These are phyloP conservation scores for Antedon mediterranea DNA, from an alignment of 53 echinoderm and acorn worm species.

Conservation along the genomic window DNA sequence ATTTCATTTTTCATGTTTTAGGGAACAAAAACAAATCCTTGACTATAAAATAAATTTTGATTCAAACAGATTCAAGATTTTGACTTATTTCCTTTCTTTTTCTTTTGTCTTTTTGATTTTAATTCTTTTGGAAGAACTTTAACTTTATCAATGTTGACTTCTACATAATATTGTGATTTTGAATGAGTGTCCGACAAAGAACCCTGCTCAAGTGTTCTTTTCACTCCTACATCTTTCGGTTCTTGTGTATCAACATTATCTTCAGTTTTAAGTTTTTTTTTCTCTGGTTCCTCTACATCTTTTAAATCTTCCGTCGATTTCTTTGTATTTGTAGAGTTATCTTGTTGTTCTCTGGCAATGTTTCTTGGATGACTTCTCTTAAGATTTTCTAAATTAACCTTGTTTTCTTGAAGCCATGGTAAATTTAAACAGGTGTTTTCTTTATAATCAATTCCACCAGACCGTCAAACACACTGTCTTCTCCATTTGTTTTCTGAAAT, in stretches of 20 bases:
- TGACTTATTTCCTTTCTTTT: slow-evolving; percentile 26
- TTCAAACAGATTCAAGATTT: background rate
- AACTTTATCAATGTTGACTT: slow-evolving; percentile 13
- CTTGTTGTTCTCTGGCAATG: slow-evolving; percentile 11
- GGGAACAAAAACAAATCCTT: too few relatives aligned
- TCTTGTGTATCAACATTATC: slow-evolving; percentile 7
- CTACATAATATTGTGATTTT: background rate
- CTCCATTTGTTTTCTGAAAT: slow-evolving; percentile 24
- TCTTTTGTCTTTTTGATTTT: slow-evolving; percentile 36
- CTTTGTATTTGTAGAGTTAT: slow-evolving; percentile 9
- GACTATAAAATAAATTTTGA: background rate
- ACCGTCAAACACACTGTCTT: slow-evolving; percentile 7
- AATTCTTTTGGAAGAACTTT: slow-evolving; percentile 31
- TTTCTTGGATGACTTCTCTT: slow-evolving; percentile 12
- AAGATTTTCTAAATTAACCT: background rate
- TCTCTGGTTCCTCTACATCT: slow-evolving; percentile 7
- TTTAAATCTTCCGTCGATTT: background rate
- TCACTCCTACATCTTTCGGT: too few relatives aligned
- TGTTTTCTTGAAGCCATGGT: slow-evolving; percentile 26
- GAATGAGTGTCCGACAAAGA: too few relatives aligned
- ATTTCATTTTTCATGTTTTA: too few relatives aligned
- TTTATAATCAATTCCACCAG: slow-evolving; percentile 19
- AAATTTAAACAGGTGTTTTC: slow-evolving; percentile 23
- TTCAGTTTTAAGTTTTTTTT: background rate
- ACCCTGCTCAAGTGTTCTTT: background rate